A percentile compares a stretch with the other conserved stretches of the same genome.
These are phyloP conservation scores for Callyntrura guangdongensis DNA, from an alignment of 2,888 invertebrate species.

Conservation along the genomic window DNA sequence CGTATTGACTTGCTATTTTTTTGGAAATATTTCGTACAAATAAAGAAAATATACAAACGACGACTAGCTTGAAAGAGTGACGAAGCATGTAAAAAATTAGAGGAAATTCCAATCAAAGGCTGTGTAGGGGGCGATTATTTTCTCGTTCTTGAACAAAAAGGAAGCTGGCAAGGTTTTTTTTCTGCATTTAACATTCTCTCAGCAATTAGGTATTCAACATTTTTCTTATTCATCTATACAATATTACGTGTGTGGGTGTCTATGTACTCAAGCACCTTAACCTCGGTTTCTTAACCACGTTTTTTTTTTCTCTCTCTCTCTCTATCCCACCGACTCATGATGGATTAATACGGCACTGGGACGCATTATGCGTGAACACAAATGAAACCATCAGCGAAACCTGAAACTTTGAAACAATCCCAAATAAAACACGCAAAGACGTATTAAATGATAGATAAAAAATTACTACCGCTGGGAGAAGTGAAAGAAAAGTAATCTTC, in stretches of 20 bases:
- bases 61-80: too few relatives aligned
- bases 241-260: too few relatives aligned
- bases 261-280: not conserved
- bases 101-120: conserved; percentile 76
- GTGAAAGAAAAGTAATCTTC: not conserved
- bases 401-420: conserved; percentile 27
- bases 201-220: not conserved
- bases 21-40: conserved; percentile 30
- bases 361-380: conserved; percentile 74
- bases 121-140: not conserved
- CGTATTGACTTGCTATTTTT: not conserved
- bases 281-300: not conserved
- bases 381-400: conserved; percentile 24
- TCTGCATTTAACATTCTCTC: not conserved
- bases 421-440: conserved; percentile 45
- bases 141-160: conserved; percentile 35
- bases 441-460: conserved; percentile 40
- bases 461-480: conserved; percentile 35
- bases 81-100: not conserved
- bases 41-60: too few relatives aligned
- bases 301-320: too few relatives aligned
- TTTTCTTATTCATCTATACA: too few relatives aligned
- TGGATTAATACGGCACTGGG: conserved; percentile 68
- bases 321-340: conserved; percentile 61
- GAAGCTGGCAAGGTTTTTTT: conserved; percentile 43